Percentiles rank a stretch among this genome's conserved stretches.
Evolutionary conservation across 64 coral and sea anemone species (phyloP).

Genomic region (Dendronephthya gigantea): DNA sequence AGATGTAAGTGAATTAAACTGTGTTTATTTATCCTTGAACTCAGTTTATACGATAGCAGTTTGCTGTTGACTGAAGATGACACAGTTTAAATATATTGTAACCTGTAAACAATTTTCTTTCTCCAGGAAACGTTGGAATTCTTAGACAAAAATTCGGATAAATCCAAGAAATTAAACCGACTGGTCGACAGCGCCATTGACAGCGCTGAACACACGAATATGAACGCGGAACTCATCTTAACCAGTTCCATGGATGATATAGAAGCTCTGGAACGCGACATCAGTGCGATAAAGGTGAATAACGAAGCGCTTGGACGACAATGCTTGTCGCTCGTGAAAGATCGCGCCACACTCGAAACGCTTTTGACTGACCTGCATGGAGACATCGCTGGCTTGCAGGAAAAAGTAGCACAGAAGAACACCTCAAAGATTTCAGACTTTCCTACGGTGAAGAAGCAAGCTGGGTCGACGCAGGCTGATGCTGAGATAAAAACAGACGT

Average conservation of each 20-base stretch:
- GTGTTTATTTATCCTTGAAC: not conserved
- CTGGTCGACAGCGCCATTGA: not conserved
- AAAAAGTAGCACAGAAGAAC: not conserved
- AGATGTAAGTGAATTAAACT: not conserved
- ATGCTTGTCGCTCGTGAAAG: conserved; percentile 1
- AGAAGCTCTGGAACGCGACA: not conserved
- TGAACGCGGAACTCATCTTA: not conserved
- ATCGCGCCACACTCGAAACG: not conserved
- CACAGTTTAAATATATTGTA: no score
- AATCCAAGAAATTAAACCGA: not conserved
- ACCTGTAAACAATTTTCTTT: not conserved
- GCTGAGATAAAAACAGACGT: not conserved
- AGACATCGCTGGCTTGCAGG: not conserved
- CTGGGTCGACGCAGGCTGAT: not conserved
- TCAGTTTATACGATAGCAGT: no score
- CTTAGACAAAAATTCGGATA: not conserved
- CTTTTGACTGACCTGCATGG: not conserved
- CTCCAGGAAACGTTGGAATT: not conserved
- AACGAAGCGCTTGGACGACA: not conserved
- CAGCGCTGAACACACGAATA: not conserved
- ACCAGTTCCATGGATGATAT: conserved; percentile 7
- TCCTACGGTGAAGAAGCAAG: not conserved
- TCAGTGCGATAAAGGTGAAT: not conserved
- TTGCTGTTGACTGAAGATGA: no score
- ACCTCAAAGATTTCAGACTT: not conserved